Base-by-base conservation (phyloP, 2,797 vertebrate genomes). In the Semotilus atromaculatus region DNA sequence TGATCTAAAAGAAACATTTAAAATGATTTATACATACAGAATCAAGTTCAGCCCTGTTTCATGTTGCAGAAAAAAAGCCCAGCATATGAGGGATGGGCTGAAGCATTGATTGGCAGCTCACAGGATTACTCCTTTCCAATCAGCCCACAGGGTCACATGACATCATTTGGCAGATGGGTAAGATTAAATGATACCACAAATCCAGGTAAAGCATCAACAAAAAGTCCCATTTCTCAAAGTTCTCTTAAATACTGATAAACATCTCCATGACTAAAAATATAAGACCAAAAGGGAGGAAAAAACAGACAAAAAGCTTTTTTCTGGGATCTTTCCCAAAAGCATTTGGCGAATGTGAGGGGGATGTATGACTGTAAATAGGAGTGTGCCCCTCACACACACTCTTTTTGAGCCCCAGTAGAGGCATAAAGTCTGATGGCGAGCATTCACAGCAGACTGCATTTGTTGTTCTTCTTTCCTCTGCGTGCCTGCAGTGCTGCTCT, bases 401-500 rank as follows among this genome's bases (percentile, higher is more conserved):
- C 87, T 19, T 90, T 90, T 91, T 90, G 55, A 78, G 80, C 86
- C 89, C 91, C 45, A 18, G 87, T 67, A 85, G 87, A 90, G 82
- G 88, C 90, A 89, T 88, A 77, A 88, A 92, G 94, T 95, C 93
- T 91, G 91, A 84, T 91, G 88, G 84, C 89, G 58, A 75, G 53
- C 85, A 60, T 82, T 85, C 97, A 99, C 95, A 99, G 97, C 91
- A 99, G 94, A 93, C 96, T 95, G 95, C 98, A 99, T 96, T 96
- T 97, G 83, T 90, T 97, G 94, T 91, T 96, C 92, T 98, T 97
- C 95, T 99, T 99, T 89, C 97, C 96, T 81, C 96, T 97, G 85
- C 97, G 96, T 88, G 98, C 98, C 95, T 99, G 98, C 93, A 99
- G 96, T 67, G 98, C 98, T 62, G 98, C 98, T 95, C 97, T 97